Conservation (phyloP, 2,888 invertebrate genomes). For the Pantelozetes paolii region DNA sequence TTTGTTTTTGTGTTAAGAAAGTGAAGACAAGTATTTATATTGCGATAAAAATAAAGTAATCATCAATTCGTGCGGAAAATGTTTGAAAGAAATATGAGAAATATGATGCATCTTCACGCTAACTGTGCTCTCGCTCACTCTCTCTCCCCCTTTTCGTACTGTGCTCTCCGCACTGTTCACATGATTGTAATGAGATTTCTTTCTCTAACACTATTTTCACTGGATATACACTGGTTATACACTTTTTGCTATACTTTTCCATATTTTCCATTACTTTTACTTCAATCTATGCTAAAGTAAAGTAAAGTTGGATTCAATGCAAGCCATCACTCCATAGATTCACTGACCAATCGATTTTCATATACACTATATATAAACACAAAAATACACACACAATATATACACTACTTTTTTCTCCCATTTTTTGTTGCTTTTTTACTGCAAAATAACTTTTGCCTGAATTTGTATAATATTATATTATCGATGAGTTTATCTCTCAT, state of each 20-base stretch:
- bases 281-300: conserved; percentile 21
- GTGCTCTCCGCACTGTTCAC: conserved; percentile 4
- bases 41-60: conserved; percentile 35
- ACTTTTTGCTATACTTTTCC: conserved; percentile 27
- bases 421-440: conserved; percentile 26
- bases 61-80: conserved; percentile 36
- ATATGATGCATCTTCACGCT: conserved; percentile 38
- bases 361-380: conserved; percentile 8
- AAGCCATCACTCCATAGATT: conserved; percentile 26
- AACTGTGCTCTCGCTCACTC: conserved; percentile 7
- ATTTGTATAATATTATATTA: conserved; percentile 6
- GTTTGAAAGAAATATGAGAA: conserved; percentile 36
- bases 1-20: conserved; percentile 12
- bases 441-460: conserved; percentile 34
- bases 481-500: conserved; percentile 26
- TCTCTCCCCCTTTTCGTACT: not conserved
- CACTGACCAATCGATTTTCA: conserved; percentile 35
- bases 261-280: conserved; percentile 29
- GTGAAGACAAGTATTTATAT: conserved; percentile 28
- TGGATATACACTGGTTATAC: not conserved
- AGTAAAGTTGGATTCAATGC: conserved; percentile 21
- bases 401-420: not conserved
- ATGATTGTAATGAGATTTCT: conserved; percentile 33
- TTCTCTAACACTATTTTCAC: conserved; percentile 19
- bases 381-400: not conserved